Conservation (phyloP, 2,113 vertebrate genomes). For the Tinamus guttatus region DNA sequence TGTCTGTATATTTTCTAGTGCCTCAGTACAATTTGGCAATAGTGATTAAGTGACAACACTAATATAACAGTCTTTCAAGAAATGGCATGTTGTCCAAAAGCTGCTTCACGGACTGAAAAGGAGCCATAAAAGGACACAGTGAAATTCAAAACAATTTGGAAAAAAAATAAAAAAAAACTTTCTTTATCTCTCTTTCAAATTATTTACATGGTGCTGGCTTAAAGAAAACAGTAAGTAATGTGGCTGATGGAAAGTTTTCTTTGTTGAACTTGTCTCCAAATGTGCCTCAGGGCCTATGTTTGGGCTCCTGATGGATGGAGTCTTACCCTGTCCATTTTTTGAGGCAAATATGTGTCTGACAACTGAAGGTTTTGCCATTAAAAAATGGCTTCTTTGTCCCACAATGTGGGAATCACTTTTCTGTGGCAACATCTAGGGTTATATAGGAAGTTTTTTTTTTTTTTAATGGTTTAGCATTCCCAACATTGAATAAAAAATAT, state of each 20-base stretch:
- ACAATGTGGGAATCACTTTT: neutral
- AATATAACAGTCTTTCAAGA: neutral
- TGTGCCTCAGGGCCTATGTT: neutral
- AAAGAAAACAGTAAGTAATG: neutral
- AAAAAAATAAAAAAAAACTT: neutral
- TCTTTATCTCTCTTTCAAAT: neutral
- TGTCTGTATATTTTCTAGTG: conserved; percentile 6
- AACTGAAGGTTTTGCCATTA: neutral
- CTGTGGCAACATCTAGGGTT: neutral
- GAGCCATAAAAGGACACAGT: conserved; percentile 12
- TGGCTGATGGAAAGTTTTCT: neutral
- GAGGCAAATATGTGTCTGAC: neutral
- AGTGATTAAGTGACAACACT: conserved; percentile 9
- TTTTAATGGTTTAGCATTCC: neutral
- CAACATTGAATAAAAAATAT: neutral
- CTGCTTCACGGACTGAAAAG: conserved; percentile 16
- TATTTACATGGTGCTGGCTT: neutral
- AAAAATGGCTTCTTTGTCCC: neutral
- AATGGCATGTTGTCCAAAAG: neutral
- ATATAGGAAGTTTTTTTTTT: neutral
- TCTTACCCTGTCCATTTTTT: neutral
- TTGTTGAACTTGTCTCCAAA: neutral
- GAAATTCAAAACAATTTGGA: conserved; percentile 1
- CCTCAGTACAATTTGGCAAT: neutral
- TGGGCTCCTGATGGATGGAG: neutral